Percentiles rank a stretch among this genome's conserved stretches.
phyloP scores from a whole-genome alignment of 2,797 vertebrate genomes.

The Periophthalmus magnuspinnatus region DNA sequence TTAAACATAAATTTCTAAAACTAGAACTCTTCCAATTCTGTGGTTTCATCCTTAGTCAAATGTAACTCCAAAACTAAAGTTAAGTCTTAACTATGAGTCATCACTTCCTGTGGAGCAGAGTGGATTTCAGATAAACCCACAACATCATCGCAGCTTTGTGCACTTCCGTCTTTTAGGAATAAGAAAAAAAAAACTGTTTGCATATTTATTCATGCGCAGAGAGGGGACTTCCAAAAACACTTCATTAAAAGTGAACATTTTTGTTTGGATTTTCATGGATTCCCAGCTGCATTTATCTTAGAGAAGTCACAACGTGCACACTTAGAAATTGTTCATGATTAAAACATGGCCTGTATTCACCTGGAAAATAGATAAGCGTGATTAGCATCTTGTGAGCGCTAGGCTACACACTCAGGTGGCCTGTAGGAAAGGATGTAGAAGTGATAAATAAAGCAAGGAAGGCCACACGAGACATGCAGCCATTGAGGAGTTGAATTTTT shows the following conservation, averaged over 20 bases:
- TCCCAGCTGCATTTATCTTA: constrained; percentile 41
- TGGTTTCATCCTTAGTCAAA: neutral
- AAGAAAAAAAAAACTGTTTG: neutral
- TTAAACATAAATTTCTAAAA: neutral
- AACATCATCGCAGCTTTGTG: neutral
- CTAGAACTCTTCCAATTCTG: neutral
- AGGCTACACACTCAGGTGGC: neutral
- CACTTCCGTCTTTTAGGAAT: neutral
- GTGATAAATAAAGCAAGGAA: constrained; percentile 48
- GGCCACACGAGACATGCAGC: constrained; percentile 15
- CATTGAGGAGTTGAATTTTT: neutral
- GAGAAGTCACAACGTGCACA: constrained; percentile 16
- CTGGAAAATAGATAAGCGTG: constrained; percentile 26
- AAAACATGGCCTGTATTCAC: constrained; percentile 40
- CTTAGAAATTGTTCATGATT: constrained; percentile 46
- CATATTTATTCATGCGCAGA: neutral
- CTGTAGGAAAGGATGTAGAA: constrained; percentile 34
- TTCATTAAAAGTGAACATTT: neutral
- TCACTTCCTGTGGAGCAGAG: neutral
- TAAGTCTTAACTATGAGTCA: constrained; percentile 5
- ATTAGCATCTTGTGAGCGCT: constrained; percentile 34
- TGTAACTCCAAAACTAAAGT: constrained; percentile 5
- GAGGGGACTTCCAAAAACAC: neutral
- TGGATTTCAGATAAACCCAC: neutral
- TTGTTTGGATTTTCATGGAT: constrained; percentile 3